Evolutionary conservation across 2,113 vertebrate species (phyloP).

Genomic region (Nothoprocta pentlandii): DNA sequence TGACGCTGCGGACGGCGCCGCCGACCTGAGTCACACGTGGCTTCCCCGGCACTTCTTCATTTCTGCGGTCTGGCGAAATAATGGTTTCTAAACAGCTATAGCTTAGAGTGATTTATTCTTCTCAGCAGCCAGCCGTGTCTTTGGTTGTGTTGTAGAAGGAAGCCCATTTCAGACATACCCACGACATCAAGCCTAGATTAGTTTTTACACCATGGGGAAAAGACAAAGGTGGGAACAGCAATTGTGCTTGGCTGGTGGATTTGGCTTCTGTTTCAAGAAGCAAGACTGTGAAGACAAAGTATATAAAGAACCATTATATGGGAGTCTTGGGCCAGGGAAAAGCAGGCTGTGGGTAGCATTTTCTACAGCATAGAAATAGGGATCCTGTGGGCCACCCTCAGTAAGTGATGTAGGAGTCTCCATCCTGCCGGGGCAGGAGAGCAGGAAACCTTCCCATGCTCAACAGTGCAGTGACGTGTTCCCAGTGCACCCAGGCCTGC

Average conservation of each 20-base stretch:
- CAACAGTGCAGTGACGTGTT: too few relatives aligned
- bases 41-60: neutral
- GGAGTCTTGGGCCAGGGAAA: neutral
- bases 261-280: neutral
- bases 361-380: neutral
- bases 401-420: neutral
- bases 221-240: neutral
- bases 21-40: neutral
- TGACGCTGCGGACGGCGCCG: neutral
- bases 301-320: fast-evolving
- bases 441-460: neutral
- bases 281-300: neutral
- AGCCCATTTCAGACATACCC: neutral
- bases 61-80: neutral
- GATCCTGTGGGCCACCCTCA: neutral
- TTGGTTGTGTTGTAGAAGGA: fast-evolving
- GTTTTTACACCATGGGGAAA: neutral
- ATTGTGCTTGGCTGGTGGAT: neutral
- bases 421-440: neutral
- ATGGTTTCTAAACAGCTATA: neutral
- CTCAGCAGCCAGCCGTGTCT: neutral
- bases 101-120: neutral
- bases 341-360: neutral
- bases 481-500: neutral
- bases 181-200: neutral